phyloP scores from a whole-genome alignment of 2,113 vertebrate genomes.

The Datnioides undecimradiatus region DNA sequence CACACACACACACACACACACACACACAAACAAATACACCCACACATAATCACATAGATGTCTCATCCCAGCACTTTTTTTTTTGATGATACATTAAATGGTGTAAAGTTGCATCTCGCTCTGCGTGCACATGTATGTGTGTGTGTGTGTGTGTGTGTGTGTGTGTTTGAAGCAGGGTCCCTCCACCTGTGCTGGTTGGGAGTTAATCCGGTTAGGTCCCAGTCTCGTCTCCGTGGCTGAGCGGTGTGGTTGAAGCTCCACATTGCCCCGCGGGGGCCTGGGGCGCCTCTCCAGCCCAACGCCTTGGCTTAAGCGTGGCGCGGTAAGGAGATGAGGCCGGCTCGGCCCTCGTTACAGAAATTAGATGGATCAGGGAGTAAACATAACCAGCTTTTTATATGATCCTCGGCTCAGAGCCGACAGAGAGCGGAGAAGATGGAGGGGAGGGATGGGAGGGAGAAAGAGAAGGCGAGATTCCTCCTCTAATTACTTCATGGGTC shows the following conservation, averaged over 20 bases:
- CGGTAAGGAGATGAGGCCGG: slow-evolving; percentile 89
- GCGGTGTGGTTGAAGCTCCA: slow-evolving; percentile 84
- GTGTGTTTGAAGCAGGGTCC: slow-evolving; percentile 65
- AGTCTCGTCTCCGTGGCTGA: slow-evolving; percentile 74
- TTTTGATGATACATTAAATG: slow-evolving; percentile 82
- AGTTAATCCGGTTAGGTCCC: slow-evolving; percentile 93
- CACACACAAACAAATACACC: slow-evolving; percentile 51
- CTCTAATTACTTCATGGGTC: slow-evolving; percentile 96
- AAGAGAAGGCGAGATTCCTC: slow-evolving; percentile 89
- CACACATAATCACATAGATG: slow-evolving; percentile 61
- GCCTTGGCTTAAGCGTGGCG: slow-evolving; percentile 86
- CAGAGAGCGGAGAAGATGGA: slow-evolving; percentile 77
- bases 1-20: slow-evolving; percentile 60
- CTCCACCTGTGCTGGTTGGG: slow-evolving; percentile 87
- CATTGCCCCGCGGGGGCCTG: slow-evolving; percentile 78
- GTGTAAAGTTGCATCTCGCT: slow-evolving; percentile 88
- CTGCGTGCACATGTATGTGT: slow-evolving; percentile 66
- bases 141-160: slow-evolving; percentile 51
- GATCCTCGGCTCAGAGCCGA: slow-evolving; percentile 85
- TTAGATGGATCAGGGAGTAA: slow-evolving; percentile 97
- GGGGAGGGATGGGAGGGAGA: slow-evolving; percentile 69
- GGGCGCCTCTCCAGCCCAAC: slow-evolving; percentile 87
- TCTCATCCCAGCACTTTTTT: slow-evolving; percentile 77
- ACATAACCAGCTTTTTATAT: slow-evolving; percentile 94
- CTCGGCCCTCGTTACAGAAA: slow-evolving; percentile 94